Evolutionary conservation across 92 coral and sea anemone species (phyloP).

Genomic region (Ricordea florida): DNA sequence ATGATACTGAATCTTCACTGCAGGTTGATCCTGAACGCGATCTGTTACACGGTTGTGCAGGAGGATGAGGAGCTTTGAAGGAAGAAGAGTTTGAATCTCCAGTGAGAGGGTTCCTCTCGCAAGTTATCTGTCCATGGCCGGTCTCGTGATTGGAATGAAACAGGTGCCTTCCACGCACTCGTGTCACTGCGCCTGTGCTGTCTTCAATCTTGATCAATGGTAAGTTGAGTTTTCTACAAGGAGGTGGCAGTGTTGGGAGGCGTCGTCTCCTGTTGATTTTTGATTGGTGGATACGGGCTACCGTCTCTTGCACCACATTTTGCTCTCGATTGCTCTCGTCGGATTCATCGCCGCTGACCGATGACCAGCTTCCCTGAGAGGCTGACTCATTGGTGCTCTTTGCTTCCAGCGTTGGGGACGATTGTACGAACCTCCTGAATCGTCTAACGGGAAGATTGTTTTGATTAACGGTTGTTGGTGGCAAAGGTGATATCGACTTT

Average conservation of each 20-base stretch:
- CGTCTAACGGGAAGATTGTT: constrained; percentile 11
- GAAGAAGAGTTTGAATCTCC: neutral
- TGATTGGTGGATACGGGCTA: neutral
- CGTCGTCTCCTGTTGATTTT: constrained; percentile 13
- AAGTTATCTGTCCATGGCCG: neutral
- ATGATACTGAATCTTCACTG: constrained; percentile 31
- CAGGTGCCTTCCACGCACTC: neutral
- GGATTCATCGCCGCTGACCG: constrained; percentile 23
- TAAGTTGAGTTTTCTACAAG: neutral
- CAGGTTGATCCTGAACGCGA: constrained; percentile 30
- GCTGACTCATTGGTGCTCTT: too few relatives aligned
- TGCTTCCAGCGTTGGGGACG: too few relatives aligned
- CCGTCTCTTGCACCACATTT: neutral
- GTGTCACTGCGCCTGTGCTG: neutral
- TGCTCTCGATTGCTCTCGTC: constrained; percentile 22
- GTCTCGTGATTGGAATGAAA: neutral
- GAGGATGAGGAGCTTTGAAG: constrained; percentile 7
- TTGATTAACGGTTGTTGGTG: neutral
- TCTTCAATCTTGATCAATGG: constrained; percentile 38
- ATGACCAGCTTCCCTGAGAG: neutral
- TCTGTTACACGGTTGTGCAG: neutral
- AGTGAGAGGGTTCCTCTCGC: neutral
- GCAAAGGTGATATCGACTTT: neutral
- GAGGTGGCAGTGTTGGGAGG: constrained; percentile 1
- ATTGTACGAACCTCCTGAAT: too few relatives aligned